Base-by-base conservation (phyloP, 1,140 invertebrate species). In the Halesus radiatus region DNA sequence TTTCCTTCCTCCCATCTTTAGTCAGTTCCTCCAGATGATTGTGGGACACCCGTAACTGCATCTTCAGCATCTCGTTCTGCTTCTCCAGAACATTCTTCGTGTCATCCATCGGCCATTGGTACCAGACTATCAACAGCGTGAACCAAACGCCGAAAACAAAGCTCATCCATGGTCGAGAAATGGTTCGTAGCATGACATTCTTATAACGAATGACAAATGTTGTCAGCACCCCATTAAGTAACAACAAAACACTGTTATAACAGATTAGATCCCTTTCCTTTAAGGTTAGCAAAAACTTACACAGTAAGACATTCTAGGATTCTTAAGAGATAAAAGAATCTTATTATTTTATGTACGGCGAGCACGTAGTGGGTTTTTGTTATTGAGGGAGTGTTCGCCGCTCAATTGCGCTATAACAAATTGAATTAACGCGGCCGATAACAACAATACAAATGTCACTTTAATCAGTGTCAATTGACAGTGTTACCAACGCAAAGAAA, bases 101-200 rank as follows among this genome's bases (percentile, higher is more conserved):
- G n/a, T 86, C 85, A 20, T 86, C 87, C 84, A 87, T 86, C 8
- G 88, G 77, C 88, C 88, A 89, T 85, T 87, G 87, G 78, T 87
- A 89, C 66, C 88, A 89, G 5, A 87, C 84, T 29, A 89, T 80
- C 5, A 88, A 87, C 0, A 88, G 83, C 4, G 85, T 85, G 45
- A 89, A 83, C 87, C 88, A 89, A 76, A 88, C 86, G 0, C 87
- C 88, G 23, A 89, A 79, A 0, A 86, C 85, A 15, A 89, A 85
- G 32, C 86, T 87, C 85, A 90, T 80, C 88, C 88, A 89, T 84
- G 88, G 88, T 87, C 88, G 86, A 84, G 87, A 87, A 84, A 88
- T 86, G 84, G 87, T 60, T 76, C 87, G 87, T 37, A 87, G 85
- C 58, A 88, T 82, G 53, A 87, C 87, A 88, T 89, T 87, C 84